phyloP scores from a whole-genome alignment of 2,113 vertebrate genomes.

The Illadopsis cleaveri region DNA sequence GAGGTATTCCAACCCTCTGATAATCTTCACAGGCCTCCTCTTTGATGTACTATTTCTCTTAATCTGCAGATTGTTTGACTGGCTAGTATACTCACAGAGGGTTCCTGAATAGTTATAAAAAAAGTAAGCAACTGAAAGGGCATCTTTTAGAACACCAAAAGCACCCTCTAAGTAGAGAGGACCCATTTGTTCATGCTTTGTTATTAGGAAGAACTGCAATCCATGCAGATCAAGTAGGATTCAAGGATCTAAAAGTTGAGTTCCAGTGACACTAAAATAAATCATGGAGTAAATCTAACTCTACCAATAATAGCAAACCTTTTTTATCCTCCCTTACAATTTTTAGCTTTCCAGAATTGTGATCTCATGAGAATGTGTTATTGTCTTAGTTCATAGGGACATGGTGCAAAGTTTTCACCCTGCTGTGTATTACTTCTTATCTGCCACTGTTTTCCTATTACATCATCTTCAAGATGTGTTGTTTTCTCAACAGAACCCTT shows the following conservation, averaged over 20 bases:
- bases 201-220: background rate
- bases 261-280: background rate
- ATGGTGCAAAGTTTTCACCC: background rate
- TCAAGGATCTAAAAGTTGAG: background rate
- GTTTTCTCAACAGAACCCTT: background rate
- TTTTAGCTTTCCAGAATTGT: background rate
- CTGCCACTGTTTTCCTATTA: background rate
- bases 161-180: background rate
- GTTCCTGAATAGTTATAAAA: background rate
- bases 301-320: background rate
- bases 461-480: background rate
- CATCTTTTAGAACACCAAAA: background rate
- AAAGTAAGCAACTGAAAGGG: background rate
- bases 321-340: background rate
- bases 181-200: background rate
- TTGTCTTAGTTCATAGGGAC: background rate
- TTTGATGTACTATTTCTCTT: background rate
- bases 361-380: background rate
- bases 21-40: background rate
- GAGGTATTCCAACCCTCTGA: background rate
- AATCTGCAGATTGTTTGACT: background rate
- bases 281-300: background rate
- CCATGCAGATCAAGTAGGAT: background rate
- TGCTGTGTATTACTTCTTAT: background rate
- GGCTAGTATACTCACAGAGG: background rate